Evolutionary conservation across 2,888 invertebrate genomes (phyloP), one percentile per base, ranked within the genome.

Genomic region (Hermaeophaga mercurialis): DNA sequence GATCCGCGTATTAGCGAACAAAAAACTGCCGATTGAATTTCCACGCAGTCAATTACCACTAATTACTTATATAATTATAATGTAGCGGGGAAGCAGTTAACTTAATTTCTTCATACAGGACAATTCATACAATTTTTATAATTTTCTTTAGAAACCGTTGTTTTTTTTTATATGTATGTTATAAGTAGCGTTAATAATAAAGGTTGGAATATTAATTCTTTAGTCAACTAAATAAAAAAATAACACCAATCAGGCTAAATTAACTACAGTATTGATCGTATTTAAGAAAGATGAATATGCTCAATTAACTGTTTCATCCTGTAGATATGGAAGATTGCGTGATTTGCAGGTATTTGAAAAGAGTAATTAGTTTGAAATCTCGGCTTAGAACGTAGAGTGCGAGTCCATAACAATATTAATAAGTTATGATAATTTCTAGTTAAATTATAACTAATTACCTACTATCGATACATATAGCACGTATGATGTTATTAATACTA

Each of bases 1-100:
- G 34, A 41, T 8, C n/a, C n/a, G 47, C 19, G 11, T 22, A 31
- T 43, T 47, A 54, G 33, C 34, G 33, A 54, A 39, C 47, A 31
- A 36, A 38, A 22, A 47, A 41, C 14, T 31, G 39, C 6, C 41
- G 39, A 39, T 39, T 39, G 39, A 19, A 19, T 11, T 39, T 39
- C 18, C 19, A 12, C n/a, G n/a, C 9, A 5, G 1, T 11, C 3
- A 22, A 43, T 8, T 26, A 43, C 12, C 12, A 9, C 8, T 43
- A 43, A 54, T 47, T 54, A 55, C 48, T 55, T 55, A 53, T 11
- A 12, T 53, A 55, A 55, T 54, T 54, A 47, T 24, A 24, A 24
- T 17, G 38, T 8, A 43, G 43, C 18, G 11, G 34, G 54, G 43
- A 48, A 26, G 43, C 12, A 43, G 14, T 24, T 22, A 22, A 24